A percentile compares a stretch with the other conserved stretches of the same genome.
phyloP scores from a whole-genome alignment of 2,888 invertebrate species.

The Pristionchus fissidentatus region DNA sequence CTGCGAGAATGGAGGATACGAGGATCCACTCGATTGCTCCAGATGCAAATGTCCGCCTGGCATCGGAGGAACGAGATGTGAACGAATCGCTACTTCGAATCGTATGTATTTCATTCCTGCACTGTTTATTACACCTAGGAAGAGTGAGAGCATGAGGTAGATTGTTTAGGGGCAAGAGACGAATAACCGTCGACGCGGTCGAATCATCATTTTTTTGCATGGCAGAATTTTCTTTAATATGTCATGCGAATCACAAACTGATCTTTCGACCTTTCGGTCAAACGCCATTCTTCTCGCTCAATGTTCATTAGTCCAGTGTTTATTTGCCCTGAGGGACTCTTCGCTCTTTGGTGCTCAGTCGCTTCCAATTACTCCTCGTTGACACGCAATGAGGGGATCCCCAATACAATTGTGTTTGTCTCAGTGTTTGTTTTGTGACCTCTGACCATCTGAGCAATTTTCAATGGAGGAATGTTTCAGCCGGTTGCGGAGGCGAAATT shows the following conservation, averaged over 20 bases:
- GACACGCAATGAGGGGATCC: neutral
- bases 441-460: too few species aligned
- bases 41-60: conserved; percentile 64
- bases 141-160: too few species aligned
- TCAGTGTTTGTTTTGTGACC: neutral
- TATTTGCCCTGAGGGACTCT: neutral
- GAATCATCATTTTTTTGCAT: too few species aligned
- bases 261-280: too few species aligned
- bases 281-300: too few species aligned
- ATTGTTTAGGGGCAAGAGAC: too few species aligned
- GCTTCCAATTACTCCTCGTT: neutral
- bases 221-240: too few species aligned
- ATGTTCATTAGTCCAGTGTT: too few species aligned
- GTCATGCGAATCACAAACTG: too few species aligned
- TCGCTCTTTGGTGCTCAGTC: neutral
- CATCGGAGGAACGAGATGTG: conserved; percentile 59
- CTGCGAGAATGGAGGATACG: conserved; percentile 65
- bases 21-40: conserved; percentile 61
- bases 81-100: conserved; percentile 48
- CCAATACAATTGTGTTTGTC: neutral
- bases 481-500: conserved; percentile 64
- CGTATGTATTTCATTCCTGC: conserved; percentile 6
- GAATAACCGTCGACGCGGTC: too few species aligned
- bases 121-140: too few species aligned
- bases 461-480: conserved; percentile 48